Evolutionary conservation across 2,113 vertebrate species (phyloP).

Genomic region (Mus spicilegus): DNA sequence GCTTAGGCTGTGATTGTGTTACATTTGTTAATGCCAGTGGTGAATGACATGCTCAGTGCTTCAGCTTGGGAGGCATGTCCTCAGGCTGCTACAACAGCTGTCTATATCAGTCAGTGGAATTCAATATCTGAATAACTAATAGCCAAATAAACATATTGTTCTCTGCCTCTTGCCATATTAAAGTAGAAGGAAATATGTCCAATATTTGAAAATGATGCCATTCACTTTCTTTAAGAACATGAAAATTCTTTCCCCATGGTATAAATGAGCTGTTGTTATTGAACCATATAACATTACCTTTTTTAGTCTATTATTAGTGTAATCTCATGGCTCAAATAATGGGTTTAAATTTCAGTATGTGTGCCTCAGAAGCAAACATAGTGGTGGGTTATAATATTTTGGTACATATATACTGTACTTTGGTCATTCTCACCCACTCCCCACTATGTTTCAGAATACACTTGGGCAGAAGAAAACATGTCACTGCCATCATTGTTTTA

Average conservation of each 20-base stretch:
- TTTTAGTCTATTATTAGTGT: neutral
- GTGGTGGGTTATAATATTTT: neutral
- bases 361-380: neutral
- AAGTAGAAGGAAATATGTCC: constrained; percentile 46
- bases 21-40: constrained; percentile 54
- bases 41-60: constrained; percentile 3
- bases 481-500: neutral
- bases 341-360: neutral
- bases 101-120: neutral
- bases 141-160: constrained; percentile 52
- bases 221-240: constrained; percentile 1
- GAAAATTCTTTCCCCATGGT: neutral
- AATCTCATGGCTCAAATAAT: neutral
- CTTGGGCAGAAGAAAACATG: neutral
- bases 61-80: constrained; percentile 29
- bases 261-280: neutral
- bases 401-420: neutral
- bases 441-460: neutral
- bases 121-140: constrained; percentile 39
- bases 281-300: neutral
- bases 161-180: constrained; percentile 13
- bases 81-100: constrained; percentile 19
- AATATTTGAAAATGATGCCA: neutral
- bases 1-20: constrained; percentile 52
- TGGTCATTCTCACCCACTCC: neutral